Evolutionary conservation across 2,113 vertebrate species (phyloP).

Genomic region (Heterotilapia buettikoferi): DNA sequence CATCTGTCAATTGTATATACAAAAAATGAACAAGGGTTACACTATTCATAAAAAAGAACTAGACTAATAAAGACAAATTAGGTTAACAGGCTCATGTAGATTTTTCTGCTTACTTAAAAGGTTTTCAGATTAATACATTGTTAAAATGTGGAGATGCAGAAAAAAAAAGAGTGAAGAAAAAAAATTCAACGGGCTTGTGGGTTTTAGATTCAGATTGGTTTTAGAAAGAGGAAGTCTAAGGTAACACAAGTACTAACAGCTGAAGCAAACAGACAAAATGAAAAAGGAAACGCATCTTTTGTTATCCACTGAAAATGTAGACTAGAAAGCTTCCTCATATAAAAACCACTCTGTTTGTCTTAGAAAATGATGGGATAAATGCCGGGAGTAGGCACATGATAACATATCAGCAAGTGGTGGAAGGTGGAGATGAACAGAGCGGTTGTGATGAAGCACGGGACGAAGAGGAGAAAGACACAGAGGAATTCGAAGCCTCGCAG

Average conservation of each 20-base stretch:
- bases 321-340: background rate
- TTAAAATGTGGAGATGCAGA: background rate
- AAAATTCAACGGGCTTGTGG: background rate
- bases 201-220: background rate
- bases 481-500: constrained; percentile 38
- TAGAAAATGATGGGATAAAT: background rate
- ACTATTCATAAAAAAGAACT: background rate
- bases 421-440: background rate
- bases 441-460: constrained; percentile 49
- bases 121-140: background rate
- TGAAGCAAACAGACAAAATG: background rate
- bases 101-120: background rate
- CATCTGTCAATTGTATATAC: background rate
- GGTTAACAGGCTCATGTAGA: fast-evolving
- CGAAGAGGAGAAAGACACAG: constrained; percentile 61
- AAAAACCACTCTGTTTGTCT: background rate
- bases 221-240: background rate
- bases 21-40: background rate
- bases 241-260: background rate
- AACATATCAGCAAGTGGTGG: background rate
- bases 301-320: background rate
- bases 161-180: background rate
- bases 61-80: background rate
- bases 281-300: background rate
- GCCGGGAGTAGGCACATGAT: background rate